Evolutionary conservation across 2,113 vertebrate species (phyloP), one percentile per base, ranked within the genome.

Genomic region (Indicator maculatus): DNA sequence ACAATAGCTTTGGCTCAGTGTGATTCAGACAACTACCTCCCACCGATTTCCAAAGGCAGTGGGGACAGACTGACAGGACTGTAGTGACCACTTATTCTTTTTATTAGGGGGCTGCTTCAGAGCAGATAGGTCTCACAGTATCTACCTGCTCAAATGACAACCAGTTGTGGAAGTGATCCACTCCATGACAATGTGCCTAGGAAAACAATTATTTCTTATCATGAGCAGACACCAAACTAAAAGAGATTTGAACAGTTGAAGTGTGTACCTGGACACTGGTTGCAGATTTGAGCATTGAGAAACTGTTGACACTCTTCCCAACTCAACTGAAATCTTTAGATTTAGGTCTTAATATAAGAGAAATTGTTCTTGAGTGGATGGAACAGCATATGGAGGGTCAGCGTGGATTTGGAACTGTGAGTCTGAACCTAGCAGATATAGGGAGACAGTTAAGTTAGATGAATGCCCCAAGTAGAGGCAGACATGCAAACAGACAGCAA

Each of bases 101-200:
- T 73, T 45, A 20, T 60, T 9, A 63, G 61, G 30, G 5, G 41
- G 12, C 16, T 86, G 24, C 60, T 85, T 80, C 73, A n/a, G 30
- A 89, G 28, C 20, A 64, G 28, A 24, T 17, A 55, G 18, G 11
- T 31, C 55, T 30, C 55, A 56, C 16, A 31, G 16, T 56, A 56
- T 56, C 28, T 56, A 30, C 28, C 16, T 74, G 39, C 31, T 65
- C 24, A 81, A 59, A 74, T 16, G 3, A 11, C 17, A 6, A 47
- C 36, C 31, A 26, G 17, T 11, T 24, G 78, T 59, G 55, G 30
- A 66, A 3, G 11, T n/a, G 52, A 67, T n/a, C 5, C n/a, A 23
- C 26, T 26, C 23, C 0, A 0, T 0, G 2, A 33, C 1, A 1
- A 13, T 23, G 10, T 77, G 11, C 19, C 23, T 20, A 2, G 63